Evolutionary conservation across 2,888 invertebrate species (phyloP).

Genomic region (Nysson spinosus): DNA sequence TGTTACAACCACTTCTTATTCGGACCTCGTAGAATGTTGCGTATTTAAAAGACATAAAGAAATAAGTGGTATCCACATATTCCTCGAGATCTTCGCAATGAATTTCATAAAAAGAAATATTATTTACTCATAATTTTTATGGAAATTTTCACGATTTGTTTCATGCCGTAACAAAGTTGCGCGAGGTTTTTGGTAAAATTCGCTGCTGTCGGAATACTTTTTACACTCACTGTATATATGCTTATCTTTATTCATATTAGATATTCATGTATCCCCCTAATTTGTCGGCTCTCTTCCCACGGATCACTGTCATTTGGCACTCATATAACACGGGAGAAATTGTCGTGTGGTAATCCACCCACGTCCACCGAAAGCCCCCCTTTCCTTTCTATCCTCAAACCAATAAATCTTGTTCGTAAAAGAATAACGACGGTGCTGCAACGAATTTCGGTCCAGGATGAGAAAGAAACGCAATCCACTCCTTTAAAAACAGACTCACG

Average conservation of each 20-base stretch:
- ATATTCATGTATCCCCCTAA: slow-evolving; percentile 35
- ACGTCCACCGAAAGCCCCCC: slow-evolving; percentile 34
- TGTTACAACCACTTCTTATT: too few relatives aligned
- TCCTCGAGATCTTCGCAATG: too few relatives aligned
- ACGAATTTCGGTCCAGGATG: slow-evolving; percentile 21
- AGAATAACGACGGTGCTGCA: slow-evolving; percentile 30
- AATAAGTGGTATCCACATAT: too few relatives aligned
- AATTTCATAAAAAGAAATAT: too few relatives aligned
- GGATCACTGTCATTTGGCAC: slow-evolving; percentile 17
- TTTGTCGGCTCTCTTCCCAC: slow-evolving; percentile 36
- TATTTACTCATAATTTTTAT: too few relatives aligned
- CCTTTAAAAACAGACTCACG: slow-evolving; percentile 4
- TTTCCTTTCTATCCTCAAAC: slow-evolving; percentile 28
- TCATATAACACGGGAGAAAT: slow-evolving; percentile 41
- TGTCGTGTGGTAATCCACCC: slow-evolving; percentile 48
- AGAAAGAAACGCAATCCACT: slow-evolving; percentile 7
- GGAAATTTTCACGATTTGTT: too few relatives aligned
- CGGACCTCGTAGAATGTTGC: too few relatives aligned
- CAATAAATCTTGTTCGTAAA: slow-evolving; percentile 17
- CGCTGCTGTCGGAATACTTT: too few relatives aligned
- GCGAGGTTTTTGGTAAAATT: too few relatives aligned
- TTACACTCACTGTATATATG: too few relatives aligned
- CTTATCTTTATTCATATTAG: slow-evolving; percentile 18
- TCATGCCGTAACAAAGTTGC: too few relatives aligned
- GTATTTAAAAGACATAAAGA: too few relatives aligned